Conservation (phyloP, 2,797 vertebrate genomes). For the Pogoniulus pusillus region DNA sequence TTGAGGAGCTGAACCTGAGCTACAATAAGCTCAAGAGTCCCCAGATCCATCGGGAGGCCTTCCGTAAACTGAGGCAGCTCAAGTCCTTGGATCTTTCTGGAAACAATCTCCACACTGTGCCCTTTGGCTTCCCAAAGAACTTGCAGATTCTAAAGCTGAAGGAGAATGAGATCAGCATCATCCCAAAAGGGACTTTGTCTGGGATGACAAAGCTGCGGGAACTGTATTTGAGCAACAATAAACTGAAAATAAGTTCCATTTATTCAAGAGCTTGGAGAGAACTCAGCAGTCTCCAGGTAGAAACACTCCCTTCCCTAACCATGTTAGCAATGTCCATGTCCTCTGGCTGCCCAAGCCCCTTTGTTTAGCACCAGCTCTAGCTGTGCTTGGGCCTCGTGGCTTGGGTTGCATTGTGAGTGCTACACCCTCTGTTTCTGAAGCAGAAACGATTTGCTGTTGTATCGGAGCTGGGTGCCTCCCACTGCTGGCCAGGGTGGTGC, state of each 20-base stretch:
- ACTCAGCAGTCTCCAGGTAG: constrained; percentile 88
- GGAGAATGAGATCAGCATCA: constrained; percentile 85
- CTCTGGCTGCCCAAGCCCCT: background rate
- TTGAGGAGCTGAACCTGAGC: constrained; percentile 96
- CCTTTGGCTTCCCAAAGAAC: constrained; percentile 89
- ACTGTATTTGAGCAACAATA: constrained; percentile 89
- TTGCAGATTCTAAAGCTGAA: constrained; percentile 88
- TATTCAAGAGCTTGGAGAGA: constrained; percentile 91
- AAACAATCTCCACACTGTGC: constrained; percentile 84
- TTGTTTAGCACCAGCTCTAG: background rate
- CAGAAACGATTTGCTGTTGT: background rate
- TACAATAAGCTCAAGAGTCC: constrained; percentile 92
- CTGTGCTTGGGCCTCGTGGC: background rate
- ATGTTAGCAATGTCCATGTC: background rate
- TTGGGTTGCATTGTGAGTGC: background rate
- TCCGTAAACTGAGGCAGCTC: constrained; percentile 90
- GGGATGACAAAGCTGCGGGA: constrained; percentile 90
- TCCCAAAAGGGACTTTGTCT: constrained; percentile 84
- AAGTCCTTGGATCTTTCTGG: constrained; percentile 92
- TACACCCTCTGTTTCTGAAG: background rate
- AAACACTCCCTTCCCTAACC: constrained; percentile 3
- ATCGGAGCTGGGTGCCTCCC: background rate
- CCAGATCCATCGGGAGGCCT: constrained; percentile 89
- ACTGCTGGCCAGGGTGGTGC: background rate
- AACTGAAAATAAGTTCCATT: constrained; percentile 87